Evolutionary conservation across 2,113 vertebrate species (phyloP), one percentile per base, ranked within the genome.

Genomic region (Sisor rabdophorus): DNA sequence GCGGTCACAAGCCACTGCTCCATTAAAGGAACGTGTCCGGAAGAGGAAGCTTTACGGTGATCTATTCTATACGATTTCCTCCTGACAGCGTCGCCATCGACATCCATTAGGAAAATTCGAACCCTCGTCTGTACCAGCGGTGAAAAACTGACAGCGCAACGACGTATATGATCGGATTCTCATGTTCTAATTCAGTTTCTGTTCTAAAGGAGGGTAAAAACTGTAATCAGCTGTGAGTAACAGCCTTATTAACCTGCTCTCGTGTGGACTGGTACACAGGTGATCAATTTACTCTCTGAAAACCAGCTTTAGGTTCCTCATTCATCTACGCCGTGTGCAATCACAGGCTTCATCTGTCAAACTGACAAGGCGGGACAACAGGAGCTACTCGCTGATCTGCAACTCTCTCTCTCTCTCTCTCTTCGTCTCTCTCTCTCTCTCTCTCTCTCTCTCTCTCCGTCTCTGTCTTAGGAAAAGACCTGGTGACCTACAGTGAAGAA

Each of bases 211-310:
- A 82, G 78, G 80, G 50, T 40, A 68, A 55, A 59, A 71, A 72
- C 80, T 61, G 26, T 85, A 83, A 83, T 85, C 75, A 60, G 75
- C 59, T 64, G 75, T 83, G 80, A 85, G 79, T 82, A 82, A 77
- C 76, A 80, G 80, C 64, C 74, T 84, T 85, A 84, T 82, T 85
- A 84, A 81, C 80, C 84, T 79, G 71, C 75, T 79, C 80, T 83
- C 79, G 64, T 67, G 79, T 79, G 79, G 75, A 82, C 79, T 82
- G 79, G 76, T 85, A 82, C 79, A 85, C 82, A 84, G 83, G 79
- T 85, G 76, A 84, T 84, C 80, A 80, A 84, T 85, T 84, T 85
- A 79, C 80, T 81, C 76, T 69, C 58, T 77, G 84, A 82, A 80
- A 80, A 75, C 79, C 72, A 76, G 59, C 76, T 82, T 85, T 84